phyloP scores from a whole-genome alignment of 1,140 invertebrate species.

The Microplitis demolitor region DNA sequence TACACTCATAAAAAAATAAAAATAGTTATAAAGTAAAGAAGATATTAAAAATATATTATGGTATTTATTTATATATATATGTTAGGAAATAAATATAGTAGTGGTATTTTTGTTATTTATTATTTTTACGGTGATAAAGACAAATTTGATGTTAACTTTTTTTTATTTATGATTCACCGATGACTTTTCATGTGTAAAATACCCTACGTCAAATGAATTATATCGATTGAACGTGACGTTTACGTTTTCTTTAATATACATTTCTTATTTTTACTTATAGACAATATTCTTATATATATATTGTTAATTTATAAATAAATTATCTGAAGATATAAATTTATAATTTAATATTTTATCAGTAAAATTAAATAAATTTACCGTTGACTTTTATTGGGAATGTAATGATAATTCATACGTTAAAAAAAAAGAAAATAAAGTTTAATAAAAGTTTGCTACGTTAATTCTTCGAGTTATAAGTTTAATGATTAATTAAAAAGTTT shows the following conservation, averaged over 20 bases:
- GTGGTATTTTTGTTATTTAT: background rate
- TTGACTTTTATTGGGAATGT: background rate
- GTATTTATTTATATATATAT: too few relatives aligned
- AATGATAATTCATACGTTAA: background rate
- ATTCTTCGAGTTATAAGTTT: too few relatives aligned
- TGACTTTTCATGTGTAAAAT: background rate
- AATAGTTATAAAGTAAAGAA: too few relatives aligned
- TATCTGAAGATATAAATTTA: background rate
- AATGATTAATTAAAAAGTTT: too few relatives aligned
- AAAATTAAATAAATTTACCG: slow-evolving; percentile 7
- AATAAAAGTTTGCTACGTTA: too few relatives aligned
- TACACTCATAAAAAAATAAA: too few relatives aligned
- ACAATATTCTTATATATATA: background rate
- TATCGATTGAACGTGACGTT: background rate
- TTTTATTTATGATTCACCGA: background rate
- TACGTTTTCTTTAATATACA: background rate
- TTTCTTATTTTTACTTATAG: background rate
- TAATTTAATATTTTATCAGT: background rate
- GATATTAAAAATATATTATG: too few relatives aligned
- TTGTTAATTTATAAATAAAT: background rate
- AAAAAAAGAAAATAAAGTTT: too few relatives aligned
- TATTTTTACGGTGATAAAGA: too few relatives aligned
- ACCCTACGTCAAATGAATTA: background rate
- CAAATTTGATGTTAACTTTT: too few relatives aligned
- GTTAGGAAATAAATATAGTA: background rate